Percentiles rank a stretch among this genome's conserved stretches.
phyloP scores from a whole-genome alignment of 2,113 vertebrate species.

The Dascyllus trimaculatus region DNA sequence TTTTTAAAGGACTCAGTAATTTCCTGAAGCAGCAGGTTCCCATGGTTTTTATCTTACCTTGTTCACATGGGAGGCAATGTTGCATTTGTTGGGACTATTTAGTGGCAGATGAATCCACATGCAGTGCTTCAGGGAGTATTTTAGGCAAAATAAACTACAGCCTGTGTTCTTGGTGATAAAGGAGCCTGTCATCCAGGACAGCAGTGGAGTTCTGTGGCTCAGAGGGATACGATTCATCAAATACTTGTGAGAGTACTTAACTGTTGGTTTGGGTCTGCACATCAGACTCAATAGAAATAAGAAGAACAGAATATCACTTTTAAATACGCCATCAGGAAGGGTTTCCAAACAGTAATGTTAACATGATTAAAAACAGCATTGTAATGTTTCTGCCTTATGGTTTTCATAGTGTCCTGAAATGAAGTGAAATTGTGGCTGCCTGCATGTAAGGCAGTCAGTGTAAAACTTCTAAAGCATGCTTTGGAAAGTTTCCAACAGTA shows the following conservation, averaged over 20 bases:
- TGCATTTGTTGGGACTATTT: slow-evolving; percentile 10
- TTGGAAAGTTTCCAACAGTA: neutral
- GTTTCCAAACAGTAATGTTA: too few species aligned
- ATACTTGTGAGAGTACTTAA: too few species aligned
- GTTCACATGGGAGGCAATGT: neutral
- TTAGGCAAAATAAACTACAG: neutral
- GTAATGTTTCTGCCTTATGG: neutral
- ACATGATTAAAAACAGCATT: neutral
- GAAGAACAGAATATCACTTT: too few species aligned
- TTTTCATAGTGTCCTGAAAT: slow-evolving; percentile 1
- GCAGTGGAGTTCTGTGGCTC: too few species aligned
- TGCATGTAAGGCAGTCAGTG: neutral
- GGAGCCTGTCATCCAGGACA: too few species aligned
- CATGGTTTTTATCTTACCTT: too few species aligned
- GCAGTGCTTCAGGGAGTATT: neutral
- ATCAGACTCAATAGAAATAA: too few species aligned
- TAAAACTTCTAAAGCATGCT: neutral
- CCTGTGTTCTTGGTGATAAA: too few species aligned
- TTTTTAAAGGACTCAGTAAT: too few species aligned
- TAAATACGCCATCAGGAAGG: too few species aligned
- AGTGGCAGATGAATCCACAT: neutral
- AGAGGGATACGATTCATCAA: too few species aligned
- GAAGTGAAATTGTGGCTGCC: neutral
- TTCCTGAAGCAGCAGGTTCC: neutral
- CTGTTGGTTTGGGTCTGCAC: too few species aligned